Evolutionary conservation across 2,113 vertebrate species (phyloP), one percentile per base, ranked within the genome.

Genomic region (Phylloscopus trochilus): DNA sequence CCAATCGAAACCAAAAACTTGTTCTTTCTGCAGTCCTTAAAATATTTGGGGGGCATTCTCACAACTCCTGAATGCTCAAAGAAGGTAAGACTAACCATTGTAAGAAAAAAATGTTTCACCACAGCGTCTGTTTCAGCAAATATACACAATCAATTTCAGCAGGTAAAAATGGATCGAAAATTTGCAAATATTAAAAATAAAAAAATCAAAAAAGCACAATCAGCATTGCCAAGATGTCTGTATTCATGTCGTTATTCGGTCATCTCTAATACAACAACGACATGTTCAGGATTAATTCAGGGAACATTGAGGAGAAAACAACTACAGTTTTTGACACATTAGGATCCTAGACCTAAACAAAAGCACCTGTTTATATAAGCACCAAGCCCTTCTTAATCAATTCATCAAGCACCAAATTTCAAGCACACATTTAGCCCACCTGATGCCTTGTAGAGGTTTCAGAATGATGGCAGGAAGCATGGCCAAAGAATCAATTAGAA

Each of bases 401-500:
- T 31, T 72, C 41, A 44, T 27, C 62, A 59, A 58, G 46, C 39
- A 67, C 72, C 27, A 35, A 63, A 77, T 68, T 63, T 64, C 56
- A 81, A 77, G n/a, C 9, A 64, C 18, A 39, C 14, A 30, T 78
- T 96, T 44, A 87, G 49, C 46, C 31, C 59, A 79, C 73, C 77
- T 89, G 17, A 68, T 21, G 4, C 27, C 41, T 58, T 56, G 37
- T 11, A 64, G 41, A 15, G 15, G 18, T 26, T 87, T 87, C 56
- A 64, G 62, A 91, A 69, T 5, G 31, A 89, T 15, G 12, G 33
- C 3, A 78, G 60, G 53, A 86, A 94, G 39, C 62, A 41, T 1
- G 9, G 88, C 68, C 89, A 95, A 93, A 74, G 39, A 93, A 87
- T 72, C 74, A 63, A 87, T 88, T 87, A 92, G 27, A 66, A 78